Evolutionary conservation across 2,113 vertebrate species (phyloP), one percentile per base, ranked within the genome.

Genomic region (Mobula birostris): DNA sequence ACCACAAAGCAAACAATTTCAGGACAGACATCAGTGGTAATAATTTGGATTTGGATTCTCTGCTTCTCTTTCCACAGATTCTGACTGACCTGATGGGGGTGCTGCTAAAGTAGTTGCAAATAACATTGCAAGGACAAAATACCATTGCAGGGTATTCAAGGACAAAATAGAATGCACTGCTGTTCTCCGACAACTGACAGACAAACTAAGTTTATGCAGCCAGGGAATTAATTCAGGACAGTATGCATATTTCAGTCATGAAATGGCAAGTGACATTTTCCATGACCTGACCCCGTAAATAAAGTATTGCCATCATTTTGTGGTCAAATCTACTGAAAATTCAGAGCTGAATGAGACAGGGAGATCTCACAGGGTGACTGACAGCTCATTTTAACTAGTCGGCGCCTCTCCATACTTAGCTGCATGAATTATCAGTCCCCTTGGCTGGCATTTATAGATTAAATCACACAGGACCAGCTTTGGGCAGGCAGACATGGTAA

Each of bases 211-310:
- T 88, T 24, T 32, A 72, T 72, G 90, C 66, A 12, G 36, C 68
- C 66, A 92, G 90, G 32, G 66, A 24, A 92, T 72, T 92, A 7
- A 92, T 92, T 92, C 63, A 21, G 88, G 66, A 40, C 27, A 21
- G n/a, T 19, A 27, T 72, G 90, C 90, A 92, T 72, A 72, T 92
- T 92, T 72, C 90, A 92, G 90, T 14, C 68, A 70, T 40, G 32
- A 92, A 88, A 72, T 92, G 63, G 90, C 66, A 40, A 70, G 63
- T 92, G 90, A 72, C 90, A 92, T 92, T 92, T 92, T 92, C 90
- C 32, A 72, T 11, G n/a, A 72, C 63, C 66, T 72, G 90, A 92
- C 68, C 68, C 66, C 40, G 32, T 24, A 15, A 92, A 92, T 92
- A 92, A 92, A 72, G 66, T 92, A 92, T 92, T 92, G 40, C 66